These are phyloP conservation scores for Sebastes alutus DNA, from an alignment of 2,797 vertebrate species.

Conservation along the genomic window DNA sequence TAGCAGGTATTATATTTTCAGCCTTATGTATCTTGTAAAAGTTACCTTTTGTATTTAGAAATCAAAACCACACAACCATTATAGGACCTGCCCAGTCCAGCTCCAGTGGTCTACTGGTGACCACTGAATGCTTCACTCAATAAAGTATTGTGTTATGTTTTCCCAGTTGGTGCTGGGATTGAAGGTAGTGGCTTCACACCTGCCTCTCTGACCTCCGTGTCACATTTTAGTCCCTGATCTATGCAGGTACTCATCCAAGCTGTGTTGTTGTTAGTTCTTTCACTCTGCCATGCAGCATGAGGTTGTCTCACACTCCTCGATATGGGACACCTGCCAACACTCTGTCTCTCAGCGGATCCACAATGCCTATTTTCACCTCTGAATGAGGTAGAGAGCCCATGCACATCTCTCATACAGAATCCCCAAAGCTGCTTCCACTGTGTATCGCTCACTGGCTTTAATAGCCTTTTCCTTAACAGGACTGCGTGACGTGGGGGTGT, in stretches of 20 bases:
- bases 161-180: not conserved
- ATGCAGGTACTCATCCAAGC: not conserved
- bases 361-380: constrained; percentile 66
- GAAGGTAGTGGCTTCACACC: constrained; percentile 1
- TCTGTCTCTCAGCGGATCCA: constrained; percentile 31
- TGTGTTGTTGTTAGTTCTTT: constrained; percentile 43
- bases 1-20: not conserved
- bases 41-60: not conserved
- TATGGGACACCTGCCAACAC: constrained; percentile 61
- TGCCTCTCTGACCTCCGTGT: constrained; percentile 20
- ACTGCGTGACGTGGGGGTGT: constrained; percentile 22
- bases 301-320: constrained; percentile 48
- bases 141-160: not conserved
- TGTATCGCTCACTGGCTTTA: constrained; percentile 29
- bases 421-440: constrained; percentile 30
- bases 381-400: constrained; percentile 48
- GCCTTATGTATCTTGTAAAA: not conserved
- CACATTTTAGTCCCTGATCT: constrained; percentile 29
- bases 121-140: not conserved
- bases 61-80: not conserved
- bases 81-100: not conserved
- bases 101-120: not conserved
- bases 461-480: constrained; percentile 31
- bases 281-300: constrained; percentile 22
- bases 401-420: not conserved